Evolutionary conservation across 2,113 vertebrate genomes (phyloP), one percentile per base, ranked within the genome.

Genomic region (Lasiurus cinereus): DNA sequence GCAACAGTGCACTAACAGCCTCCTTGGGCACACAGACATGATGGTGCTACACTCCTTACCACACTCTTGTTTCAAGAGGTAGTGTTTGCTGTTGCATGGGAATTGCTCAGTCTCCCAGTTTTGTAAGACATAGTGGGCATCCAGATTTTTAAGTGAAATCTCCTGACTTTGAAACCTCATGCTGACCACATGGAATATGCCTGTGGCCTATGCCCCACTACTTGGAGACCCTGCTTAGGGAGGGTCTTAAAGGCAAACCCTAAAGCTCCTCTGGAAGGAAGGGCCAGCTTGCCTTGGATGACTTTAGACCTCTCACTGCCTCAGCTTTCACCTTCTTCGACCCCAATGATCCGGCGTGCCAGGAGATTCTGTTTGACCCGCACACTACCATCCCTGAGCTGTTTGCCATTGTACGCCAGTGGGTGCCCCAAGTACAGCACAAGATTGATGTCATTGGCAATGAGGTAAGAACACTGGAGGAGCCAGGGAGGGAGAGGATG

Each of bases 351-450:
- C 99, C 99, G 0, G 99, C 99, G 1, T 99, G 99, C 89, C 97
- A 98, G 97, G 99, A 99, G 96, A 99, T 99, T 97, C 98, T 99
- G 48, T 97, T 97, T 77, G 98, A 99, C 84, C 98, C 99, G 0
- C 98, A 96, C 83, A 99, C 99, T 87, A 98, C 98, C 56, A 96
- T 99, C 77, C 99, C 99, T 0, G 99, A 99, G 96, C 98, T 99
- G 66, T 99, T 99, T 0, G 99, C 99, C 78, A 99, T 99, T 31
- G 98, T 99, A 92, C 98, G 99, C 3, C 99, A 99, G 94, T 99
- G 99, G 99, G 99, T 99, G 3, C 99, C 99, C 0, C 99, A 99
- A 91, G 99, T 99, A 48, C 99, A 99, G 90, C 99, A 99, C 98
- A 99, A 99, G 98, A 99, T 99, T 2, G 99, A 99, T 80, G 74